Evolutionary conservation across 2,797 vertebrate genomes (phyloP), one percentile per base, ranked within the genome.

Genomic region (Myotis vivesi): DNA sequence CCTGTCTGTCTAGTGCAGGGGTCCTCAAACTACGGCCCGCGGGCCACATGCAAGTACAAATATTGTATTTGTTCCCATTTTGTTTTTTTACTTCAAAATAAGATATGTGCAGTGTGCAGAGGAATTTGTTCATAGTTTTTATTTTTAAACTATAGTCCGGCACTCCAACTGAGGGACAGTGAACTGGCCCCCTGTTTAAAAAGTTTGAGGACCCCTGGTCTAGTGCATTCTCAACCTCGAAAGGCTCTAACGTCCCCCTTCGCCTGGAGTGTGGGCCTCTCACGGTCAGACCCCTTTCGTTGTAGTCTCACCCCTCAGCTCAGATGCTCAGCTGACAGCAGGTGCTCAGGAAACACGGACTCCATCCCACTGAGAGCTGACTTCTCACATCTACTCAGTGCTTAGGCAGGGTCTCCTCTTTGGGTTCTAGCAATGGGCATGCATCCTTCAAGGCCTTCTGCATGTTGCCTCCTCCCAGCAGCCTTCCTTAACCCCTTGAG

Each of bases 1-100:
- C 66, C 28, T 19, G 0, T 57, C 62, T 55, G 55, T 44, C 55
- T 17, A 30, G 36, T 8, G 1, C 11, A 36, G 68, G 8, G 33
- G 66, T 38, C 20, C 9, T 20, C 36, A 23, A 6, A 4, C 20
- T 38, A 4, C 2, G 10, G 36, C 20, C 9, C 5, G 3, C 0
- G 5, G 33, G 38, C 68, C 36, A 38, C 19, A 49, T 36, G 36
- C 36, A 36, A 36, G 4, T 36, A 36, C 36, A 36, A 36, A 36
- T 36, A 36, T 36, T 36, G 36, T 36, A 36, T 36, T 36, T 36
- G 36, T 36, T 36, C 36, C 36, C 36, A 4, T 36, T 36, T 36
- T 36, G 36, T 36, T 4, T 36, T 36, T 36, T 36, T 36, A 36
- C 36, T 36, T 36, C 36, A 36, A 36, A 36, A 36, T 36, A 36